A percentile compares a stretch with the other conserved stretches of the same genome.
These are phyloP conservation scores for Nyctereutes procyonoides DNA, from an alignment of 2,113 vertebrate genomes.

Conservation along the genomic window DNA sequence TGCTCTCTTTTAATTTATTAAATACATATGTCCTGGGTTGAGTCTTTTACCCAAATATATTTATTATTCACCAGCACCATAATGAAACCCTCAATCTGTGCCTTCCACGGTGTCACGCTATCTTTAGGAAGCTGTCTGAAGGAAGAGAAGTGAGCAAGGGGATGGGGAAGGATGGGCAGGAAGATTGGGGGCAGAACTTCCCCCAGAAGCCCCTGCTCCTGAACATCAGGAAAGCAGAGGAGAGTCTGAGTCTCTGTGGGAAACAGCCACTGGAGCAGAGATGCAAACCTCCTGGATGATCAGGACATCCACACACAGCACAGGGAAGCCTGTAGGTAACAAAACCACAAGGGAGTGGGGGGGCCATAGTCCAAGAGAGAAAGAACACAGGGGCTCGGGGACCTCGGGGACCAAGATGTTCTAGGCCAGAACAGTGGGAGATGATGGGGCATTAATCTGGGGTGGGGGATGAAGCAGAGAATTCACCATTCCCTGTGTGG, in stretches of 20 bases:
- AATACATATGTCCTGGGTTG: not conserved
- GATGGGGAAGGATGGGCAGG: no score
- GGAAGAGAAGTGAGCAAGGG: not conserved
- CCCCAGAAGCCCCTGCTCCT: rapidly evolving
- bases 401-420: not conserved
- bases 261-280: rapidly evolving
- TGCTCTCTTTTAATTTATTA: not conserved
- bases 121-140: not conserved
- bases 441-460: not conserved
- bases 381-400: no score
- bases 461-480: not conserved
- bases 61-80: not conserved
- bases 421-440: not conserved
- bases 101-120: not conserved
- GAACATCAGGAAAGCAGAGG: rapidly evolving
- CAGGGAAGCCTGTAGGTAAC: no score
- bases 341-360: not conserved
- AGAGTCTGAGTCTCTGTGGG: not conserved
- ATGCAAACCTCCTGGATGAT: rapidly evolving
- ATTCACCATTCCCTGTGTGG: not conserved
- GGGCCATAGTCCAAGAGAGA: not conserved
- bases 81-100: not conserved
- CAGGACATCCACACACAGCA: rapidly evolving
- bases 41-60: not conserved
- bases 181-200: not conserved